Percentiles rank a stretch among this genome's conserved stretches.
phyloP scores from a whole-genome alignment of 2,113 vertebrate genomes.

The Nesoenas mayeri region DNA sequence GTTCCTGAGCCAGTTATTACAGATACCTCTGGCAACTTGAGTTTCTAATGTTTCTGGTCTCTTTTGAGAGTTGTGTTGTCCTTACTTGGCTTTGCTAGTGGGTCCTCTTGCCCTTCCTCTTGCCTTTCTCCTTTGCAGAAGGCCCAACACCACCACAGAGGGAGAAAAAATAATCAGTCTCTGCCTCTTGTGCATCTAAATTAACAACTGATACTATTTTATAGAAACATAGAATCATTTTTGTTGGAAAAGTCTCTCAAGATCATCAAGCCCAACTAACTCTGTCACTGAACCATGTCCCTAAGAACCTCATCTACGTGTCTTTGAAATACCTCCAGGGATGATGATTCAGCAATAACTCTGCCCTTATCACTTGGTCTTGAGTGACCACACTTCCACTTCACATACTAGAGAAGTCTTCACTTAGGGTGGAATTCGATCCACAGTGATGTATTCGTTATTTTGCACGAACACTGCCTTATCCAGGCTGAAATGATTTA shows the following conservation, averaged over 20 bases:
- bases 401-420: not conserved
- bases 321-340: too few relatives aligned
- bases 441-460: not conserved
- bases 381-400: not conserved
- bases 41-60: not conserved
- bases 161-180: not conserved
- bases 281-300: too few relatives aligned
- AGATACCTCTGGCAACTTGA: fast-evolving
- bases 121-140: not conserved
- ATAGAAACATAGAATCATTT: too few relatives aligned
- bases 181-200: not conserved
- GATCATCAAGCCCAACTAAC: too few relatives aligned
- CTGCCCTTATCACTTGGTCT: not conserved
- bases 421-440: not conserved
- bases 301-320: too few relatives aligned
- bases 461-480: not conserved
- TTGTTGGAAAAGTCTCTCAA: too few relatives aligned
- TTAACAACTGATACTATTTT: not conserved
- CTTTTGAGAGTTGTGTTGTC: not conserved
- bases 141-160: not conserved
- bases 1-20: not conserved
- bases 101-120: not conserved
- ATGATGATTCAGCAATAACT: not conserved
- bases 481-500: not conserved
- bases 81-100: not conserved